These are phyloP conservation scores for Sphyrna mokarran DNA, from an alignment of 2,113 vertebrate genomes.

Conservation along the genomic window DNA sequence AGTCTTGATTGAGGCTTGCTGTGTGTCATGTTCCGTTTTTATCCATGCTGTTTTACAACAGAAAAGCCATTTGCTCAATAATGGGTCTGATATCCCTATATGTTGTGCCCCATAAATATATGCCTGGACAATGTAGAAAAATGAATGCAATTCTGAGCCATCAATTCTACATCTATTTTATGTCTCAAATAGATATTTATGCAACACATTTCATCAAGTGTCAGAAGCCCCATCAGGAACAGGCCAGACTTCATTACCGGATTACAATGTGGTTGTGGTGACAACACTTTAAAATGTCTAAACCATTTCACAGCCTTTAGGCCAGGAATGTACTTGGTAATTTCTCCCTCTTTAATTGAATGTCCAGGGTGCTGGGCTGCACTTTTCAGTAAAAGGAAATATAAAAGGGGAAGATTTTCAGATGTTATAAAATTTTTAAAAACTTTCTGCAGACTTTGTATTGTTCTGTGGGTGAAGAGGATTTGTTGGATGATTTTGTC, in stretches of 20 bases:
- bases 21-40: background rate
- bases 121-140: background rate
- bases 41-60: background rate
- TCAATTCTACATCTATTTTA: background rate
- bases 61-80: background rate
- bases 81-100: background rate
- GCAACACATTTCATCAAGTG: slow-evolving; percentile 1
- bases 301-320: background rate
- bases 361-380: background rate
- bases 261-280: background rate
- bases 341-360: background rate
- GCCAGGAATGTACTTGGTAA: background rate
- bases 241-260: background rate
- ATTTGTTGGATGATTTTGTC: background rate
- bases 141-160: background rate
- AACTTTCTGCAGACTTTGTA: background rate
- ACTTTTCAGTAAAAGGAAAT: background rate
- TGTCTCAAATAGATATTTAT: background rate
- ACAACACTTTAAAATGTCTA: background rate
- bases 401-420: background rate
- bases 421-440: background rate
- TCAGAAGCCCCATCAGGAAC: background rate
- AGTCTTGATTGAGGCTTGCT: background rate
- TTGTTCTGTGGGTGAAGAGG: background rate
- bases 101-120: background rate